These are phyloP conservation scores for Hafferia zeledoni DNA, from an alignment of 2,797 vertebrate genomes.

Conservation along the genomic window DNA sequence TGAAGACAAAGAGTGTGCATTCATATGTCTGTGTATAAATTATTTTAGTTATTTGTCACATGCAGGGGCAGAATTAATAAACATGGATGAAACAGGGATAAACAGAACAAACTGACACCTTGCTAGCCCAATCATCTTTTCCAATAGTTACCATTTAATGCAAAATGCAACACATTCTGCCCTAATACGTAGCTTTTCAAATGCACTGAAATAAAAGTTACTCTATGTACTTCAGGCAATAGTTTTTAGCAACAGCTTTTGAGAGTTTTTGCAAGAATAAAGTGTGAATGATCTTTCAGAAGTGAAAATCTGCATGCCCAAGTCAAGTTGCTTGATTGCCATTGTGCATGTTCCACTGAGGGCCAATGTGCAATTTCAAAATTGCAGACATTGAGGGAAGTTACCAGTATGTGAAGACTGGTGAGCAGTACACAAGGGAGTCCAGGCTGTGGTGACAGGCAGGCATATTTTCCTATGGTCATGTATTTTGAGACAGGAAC, in stretches of 20 bases:
- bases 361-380: not conserved
- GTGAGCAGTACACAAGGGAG: not conserved
- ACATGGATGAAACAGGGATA: not conserved
- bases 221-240: not conserved
- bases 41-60: not conserved
- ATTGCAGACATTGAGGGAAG: not conserved
- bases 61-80: not conserved
- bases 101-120: not conserved
- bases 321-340: not conserved
- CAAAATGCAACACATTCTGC: not conserved
- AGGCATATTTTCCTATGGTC: not conserved
- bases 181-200: not conserved
- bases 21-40: not conserved
- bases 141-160: not conserved
- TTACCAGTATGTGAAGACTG: not conserved
- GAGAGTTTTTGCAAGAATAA: not conserved
- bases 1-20: not conserved
- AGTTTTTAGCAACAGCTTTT: not conserved
- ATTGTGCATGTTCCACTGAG: not conserved
- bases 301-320: not conserved
- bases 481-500: not conserved
- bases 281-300: not conserved
- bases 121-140: not conserved
- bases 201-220: not conserved
- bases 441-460: not conserved